Evolutionary conservation across 1,140 invertebrate genomes (phyloP).

Genomic region (Drosophila repleta): DNA sequence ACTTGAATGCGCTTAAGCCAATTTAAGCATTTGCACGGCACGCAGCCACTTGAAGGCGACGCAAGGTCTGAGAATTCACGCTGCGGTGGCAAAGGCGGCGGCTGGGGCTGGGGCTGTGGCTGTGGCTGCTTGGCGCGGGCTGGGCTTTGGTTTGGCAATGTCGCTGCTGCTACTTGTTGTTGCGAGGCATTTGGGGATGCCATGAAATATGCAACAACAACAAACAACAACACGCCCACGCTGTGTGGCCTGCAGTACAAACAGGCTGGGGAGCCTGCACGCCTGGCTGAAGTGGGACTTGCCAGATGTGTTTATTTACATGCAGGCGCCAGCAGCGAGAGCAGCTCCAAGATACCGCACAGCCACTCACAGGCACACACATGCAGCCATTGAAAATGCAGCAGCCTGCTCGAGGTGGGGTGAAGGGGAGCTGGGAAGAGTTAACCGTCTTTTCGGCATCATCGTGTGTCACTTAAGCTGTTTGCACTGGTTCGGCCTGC

Average conservation of each 20-base stretch:
- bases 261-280: slow-evolving; percentile 8
- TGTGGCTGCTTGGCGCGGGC: neutral
- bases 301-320: slow-evolving; percentile 40
- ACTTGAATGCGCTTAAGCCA: slow-evolving; percentile 51
- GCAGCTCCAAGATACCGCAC: slow-evolving; percentile 9
- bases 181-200: slow-evolving; percentile 62
- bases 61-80: neutral
- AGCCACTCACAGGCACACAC: neutral
- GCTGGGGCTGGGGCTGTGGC: neutral
- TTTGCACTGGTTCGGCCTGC: slow-evolving; percentile 25
- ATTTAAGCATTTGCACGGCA: slow-evolving; percentile 64
- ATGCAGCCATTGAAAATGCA: slow-evolving; percentile 19
- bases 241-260: slow-evolving; percentile 2
- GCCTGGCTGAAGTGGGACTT: neutral
- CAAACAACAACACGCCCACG: neutral
- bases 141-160: neutral
- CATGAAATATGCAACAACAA: slow-evolving; percentile 71
- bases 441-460: neutral
- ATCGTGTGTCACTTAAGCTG: slow-evolving; percentile 37
- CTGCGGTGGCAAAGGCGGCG: neutral
- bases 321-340: slow-evolving; percentile 23
- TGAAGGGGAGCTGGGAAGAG: too few species aligned
- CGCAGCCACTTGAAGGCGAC: slow-evolving; percentile 46
- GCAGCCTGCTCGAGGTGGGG: neutral
- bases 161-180: slow-evolving; percentile 48